These are phyloP conservation scores for Megaceryle torquata DNA, from an alignment of 2,113 vertebrate species.

Conservation along the genomic window DNA sequence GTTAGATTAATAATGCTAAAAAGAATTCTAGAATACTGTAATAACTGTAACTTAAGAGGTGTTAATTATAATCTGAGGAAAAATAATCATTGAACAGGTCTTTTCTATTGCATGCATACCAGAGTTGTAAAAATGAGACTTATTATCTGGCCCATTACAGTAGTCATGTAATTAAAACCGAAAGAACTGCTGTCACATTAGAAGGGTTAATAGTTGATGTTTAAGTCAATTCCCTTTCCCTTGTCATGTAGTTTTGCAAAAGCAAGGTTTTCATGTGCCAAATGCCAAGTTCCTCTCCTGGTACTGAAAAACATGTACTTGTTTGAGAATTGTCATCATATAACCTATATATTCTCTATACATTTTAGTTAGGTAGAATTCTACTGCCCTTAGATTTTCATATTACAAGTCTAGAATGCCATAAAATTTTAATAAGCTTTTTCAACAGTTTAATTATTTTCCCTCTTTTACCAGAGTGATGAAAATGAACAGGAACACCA, in stretches of 20 bases:
- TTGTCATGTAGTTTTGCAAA: neutral
- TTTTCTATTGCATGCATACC: neutral
- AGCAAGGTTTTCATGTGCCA: neutral
- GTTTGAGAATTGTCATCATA: neutral
- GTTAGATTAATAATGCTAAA: neutral
- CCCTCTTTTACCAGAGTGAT: conserved; percentile 82
- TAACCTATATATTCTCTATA: neutral
- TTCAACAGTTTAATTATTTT: neutral
- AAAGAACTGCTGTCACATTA: neutral
- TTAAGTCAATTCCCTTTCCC: neutral
- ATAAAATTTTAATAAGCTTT: neutral
- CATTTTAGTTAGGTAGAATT: neutral
- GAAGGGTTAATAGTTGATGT: neutral
- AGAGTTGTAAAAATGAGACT: neutral
- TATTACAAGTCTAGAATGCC: neutral
- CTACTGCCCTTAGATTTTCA: neutral
- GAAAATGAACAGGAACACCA: conserved; percentile 94
- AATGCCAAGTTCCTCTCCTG: neutral
- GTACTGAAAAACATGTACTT: neutral
- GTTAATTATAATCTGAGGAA: neutral
- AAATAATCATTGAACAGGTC: neutral
- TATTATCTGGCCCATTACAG: neutral
- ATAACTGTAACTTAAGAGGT: neutral
- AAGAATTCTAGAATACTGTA: neutral
- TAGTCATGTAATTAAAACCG: neutral